Evolutionary conservation across 2,797 vertebrate genomes (phyloP), one percentile per base, ranked within the genome.

Genomic region (Leucoraja ocellata): DNA sequence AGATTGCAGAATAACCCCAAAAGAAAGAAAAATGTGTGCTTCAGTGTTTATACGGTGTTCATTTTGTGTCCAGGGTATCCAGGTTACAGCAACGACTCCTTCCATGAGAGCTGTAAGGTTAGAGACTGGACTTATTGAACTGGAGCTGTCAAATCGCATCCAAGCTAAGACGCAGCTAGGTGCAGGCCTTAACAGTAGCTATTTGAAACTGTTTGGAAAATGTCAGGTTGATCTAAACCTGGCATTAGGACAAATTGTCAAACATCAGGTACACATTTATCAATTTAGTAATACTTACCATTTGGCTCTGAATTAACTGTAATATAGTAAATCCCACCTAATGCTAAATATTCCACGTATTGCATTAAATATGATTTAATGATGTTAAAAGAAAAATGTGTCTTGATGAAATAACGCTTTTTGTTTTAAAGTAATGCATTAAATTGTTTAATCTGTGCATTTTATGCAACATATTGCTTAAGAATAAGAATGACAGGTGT

Each of bases 41-140:
- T 28, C 77, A 18, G 21, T 61, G 25, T 9, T n/a, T 36, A 18
- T 58, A 58, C 39, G 76, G 11, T 76, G 71, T 76, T 92, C 4
- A 46, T 46, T 76, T 74, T 32, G 2, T 74, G 6, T 76, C 25
- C 95, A 99, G 99, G 99, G 99, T 73, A 98, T 99, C 95, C 99
- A 99, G 93, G 98, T 99, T 96, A 99, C 99, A 0, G 99, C 99
- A 83, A 99, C 99, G 63, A 99, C 99, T 83, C 99, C 99, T 3
- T 99, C 99, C 0, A 99, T 99, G 99, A 96, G 98, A 94, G 99
- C 99, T 0, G 98, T 99, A 93, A 97, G 99, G 86, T 99, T 99
- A 94, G 99, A 99, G 96, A 99, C 99, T 0, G 99, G 99, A n/a
- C 94, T 99, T 93, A 99, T 99, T 93, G 98, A 99, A 94, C 96